Evolutionary conservation across 1,140 invertebrate species (phyloP), one percentile per base, ranked within the genome.

Genomic region (Periplaneta americana): DNA sequence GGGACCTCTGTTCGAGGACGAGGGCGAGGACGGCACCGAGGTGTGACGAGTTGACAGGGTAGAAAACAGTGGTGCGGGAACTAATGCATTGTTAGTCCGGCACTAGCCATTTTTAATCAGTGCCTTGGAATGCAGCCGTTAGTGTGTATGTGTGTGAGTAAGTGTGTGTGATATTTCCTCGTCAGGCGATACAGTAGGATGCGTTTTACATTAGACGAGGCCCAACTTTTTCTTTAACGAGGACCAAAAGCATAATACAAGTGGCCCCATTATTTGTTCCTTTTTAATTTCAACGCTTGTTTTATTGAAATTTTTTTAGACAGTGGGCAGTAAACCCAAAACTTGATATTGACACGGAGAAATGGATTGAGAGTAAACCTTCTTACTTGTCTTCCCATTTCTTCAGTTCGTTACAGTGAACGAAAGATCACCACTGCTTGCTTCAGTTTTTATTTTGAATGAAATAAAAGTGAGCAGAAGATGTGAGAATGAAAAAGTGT

Each of bases 1-100:
- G 1, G 81, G 89, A 83, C 94, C 94, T 35, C 86, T 95, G 74
- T 96, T 95, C 84, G 94, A 96, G 85, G 95, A 96, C 85, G 95
- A 96, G 88, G 94, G 94, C 17, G 95, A 96, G 85, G 95, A 96
- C 84, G 95, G 95, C 66, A 96, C 95, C 84, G 95, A 96, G 90
- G 95, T 96, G 89, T 95, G 48, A 66, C 87, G 90, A 36, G 48
- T n/a, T 28, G 80, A 87, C 86, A 76, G 34, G 33, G 32, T 76
- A 76, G 28, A 28, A 66, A n/a, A 66, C n/a, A 28, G 48, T 66
- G 48, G 48, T 66, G 22, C 48, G 28, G 48, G 48, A 66, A 66
- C 22, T 66, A 11, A 66, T 66, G 48, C 22, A n/a, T n/a, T n/a
- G n/a, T n/a, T 22, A n/a, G 48, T 66, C 48, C n/a, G 22, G n/a